phyloP scores from a whole-genome alignment of 2,888 invertebrate species.

The Acrobasis repandana region DNA sequence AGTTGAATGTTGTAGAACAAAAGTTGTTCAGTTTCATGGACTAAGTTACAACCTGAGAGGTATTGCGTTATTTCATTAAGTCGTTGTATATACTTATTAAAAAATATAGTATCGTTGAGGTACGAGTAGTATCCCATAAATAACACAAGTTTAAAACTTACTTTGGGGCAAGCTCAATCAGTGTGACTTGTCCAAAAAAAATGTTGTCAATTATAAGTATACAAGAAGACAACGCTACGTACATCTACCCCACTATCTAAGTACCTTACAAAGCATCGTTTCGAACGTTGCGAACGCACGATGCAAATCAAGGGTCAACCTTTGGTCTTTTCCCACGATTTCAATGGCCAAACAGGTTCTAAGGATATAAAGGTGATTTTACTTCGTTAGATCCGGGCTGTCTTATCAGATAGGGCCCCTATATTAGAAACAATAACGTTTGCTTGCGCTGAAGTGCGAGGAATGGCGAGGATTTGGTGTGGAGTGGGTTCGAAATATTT shows the following conservation, averaged over 20 bases:
- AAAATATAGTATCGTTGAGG: too few relatives aligned
- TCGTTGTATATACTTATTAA: too few relatives aligned
- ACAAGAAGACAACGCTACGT: background rate
- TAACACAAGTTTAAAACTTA: too few relatives aligned
- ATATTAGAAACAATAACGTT: conserved; percentile 8
- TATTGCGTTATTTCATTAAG: too few relatives aligned
- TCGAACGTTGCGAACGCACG: conserved; percentile 3
- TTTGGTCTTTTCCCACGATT: conserved; percentile 11
- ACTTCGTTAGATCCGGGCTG: conserved; percentile 1
- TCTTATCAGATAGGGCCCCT: conserved; percentile 17
- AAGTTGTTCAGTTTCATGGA: too few relatives aligned
- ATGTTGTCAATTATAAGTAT: too few relatives aligned
- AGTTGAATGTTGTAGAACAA: too few relatives aligned
- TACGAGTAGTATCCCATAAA: too few relatives aligned
- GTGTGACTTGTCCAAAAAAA: too few relatives aligned
- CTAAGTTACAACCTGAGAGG: too few relatives aligned
- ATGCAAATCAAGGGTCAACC: conserved; percentile 17
- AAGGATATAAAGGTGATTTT: conserved; percentile 4
- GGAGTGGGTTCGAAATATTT: background rate
- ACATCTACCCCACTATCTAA: background rate
- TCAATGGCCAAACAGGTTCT: conserved; percentile 16
- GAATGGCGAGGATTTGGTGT: too few relatives aligned
- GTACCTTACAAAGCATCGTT: background rate
- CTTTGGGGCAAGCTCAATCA: too few relatives aligned
- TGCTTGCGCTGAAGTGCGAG: background rate